A percentile compares a stretch with the other conserved stretches of the same genome.
Conservation (phyloP, 2,797 vertebrate species). For the Sitta carolinensis region DNA sequence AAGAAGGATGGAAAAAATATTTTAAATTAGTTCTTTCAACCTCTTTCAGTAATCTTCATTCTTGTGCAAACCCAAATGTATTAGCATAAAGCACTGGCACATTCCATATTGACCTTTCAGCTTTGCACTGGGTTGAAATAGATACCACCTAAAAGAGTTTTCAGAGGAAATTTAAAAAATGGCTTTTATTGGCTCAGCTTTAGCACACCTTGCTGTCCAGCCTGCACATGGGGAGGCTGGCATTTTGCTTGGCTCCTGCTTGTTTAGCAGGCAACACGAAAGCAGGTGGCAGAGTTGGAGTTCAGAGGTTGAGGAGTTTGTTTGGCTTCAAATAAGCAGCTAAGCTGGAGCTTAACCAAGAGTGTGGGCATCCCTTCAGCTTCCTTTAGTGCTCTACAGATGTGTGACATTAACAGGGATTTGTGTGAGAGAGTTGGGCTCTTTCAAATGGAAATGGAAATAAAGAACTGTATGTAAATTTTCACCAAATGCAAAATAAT, state of each 20-base stretch:
- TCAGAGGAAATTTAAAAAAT: not conserved
- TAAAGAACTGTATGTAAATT: not conserved
- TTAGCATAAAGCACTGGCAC: not conserved
- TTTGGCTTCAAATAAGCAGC: not conserved
- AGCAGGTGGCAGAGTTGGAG: not conserved
- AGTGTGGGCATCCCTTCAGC: not conserved
- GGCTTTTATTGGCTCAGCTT: not conserved
- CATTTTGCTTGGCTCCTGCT: not conserved
- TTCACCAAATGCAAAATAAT: not conserved
- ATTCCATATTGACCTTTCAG: not conserved
- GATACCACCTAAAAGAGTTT: not conserved
- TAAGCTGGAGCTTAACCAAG: not conserved
- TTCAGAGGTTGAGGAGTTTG: not conserved
- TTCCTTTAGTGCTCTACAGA: not conserved
- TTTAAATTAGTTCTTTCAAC: not conserved
- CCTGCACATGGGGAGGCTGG: not conserved
- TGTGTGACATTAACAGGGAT: not conserved
- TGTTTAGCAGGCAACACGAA: not conserved
- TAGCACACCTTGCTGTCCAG: not conserved
- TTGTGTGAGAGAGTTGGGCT: not conserved
- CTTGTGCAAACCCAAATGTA: not conserved
- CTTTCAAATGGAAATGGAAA: slow-evolving; percentile 12
- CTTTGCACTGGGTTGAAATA: not conserved
- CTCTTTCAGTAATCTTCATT: not conserved
- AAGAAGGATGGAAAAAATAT: not conserved